A percentile compares a stretch with the other conserved stretches of the same genome.
These are phyloP conservation scores for Macrosiphum euphorbiae DNA, from an alignment of 2,888 invertebrate genomes.

Conservation along the genomic window DNA sequence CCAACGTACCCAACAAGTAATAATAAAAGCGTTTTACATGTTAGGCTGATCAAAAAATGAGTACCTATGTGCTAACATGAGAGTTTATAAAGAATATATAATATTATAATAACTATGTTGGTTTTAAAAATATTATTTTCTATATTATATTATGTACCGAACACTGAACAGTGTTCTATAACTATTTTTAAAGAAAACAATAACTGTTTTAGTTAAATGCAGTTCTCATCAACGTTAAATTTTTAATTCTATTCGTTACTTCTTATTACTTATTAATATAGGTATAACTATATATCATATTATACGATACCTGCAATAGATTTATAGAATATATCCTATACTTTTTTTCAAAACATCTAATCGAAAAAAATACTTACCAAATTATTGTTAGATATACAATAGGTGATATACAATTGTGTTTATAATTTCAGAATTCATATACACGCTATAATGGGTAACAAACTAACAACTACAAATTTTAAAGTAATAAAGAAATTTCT, in stretches of 20 bases:
- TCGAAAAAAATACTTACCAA: background rate
- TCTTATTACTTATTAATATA: background rate
- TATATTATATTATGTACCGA: background rate
- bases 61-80: background rate
- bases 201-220: background rate
- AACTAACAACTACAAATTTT: background rate
- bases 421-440: background rate
- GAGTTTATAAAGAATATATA: background rate
- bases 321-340: background rate
- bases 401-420: background rate
- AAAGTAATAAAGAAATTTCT: background rate
- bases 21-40: background rate
- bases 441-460: background rate
- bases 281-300: background rate
- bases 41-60: background rate
- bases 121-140: background rate
- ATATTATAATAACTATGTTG: background rate
- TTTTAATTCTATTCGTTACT: background rate
- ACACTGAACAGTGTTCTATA: background rate
- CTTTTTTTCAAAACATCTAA: background rate
- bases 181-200: background rate
- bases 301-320: background rate
- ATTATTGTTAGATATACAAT: background rate
- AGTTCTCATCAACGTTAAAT: background rate
- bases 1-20: constrained; percentile 77